These are phyloP conservation scores for Lomographa bimaculata DNA, from an alignment of 2,888 invertebrate species.

Conservation along the genomic window DNA sequence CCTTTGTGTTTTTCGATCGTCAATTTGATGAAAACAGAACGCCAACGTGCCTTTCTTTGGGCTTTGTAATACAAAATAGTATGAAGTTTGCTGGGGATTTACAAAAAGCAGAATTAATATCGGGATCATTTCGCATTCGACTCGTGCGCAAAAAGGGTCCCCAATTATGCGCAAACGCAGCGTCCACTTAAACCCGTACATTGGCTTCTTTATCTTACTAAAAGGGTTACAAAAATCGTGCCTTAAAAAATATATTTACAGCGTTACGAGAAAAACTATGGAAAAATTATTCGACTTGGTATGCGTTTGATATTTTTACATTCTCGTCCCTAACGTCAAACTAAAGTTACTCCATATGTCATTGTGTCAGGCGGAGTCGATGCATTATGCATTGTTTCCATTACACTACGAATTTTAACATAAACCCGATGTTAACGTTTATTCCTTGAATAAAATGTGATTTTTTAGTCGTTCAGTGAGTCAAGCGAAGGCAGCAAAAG, in stretches of 20 bases:
- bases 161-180: constrained; percentile 77
- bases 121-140: constrained; percentile 69
- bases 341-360: constrained; percentile 74
- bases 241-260: constrained; percentile 55
- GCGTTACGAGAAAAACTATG: constrained; percentile 59
- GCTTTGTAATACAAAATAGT: constrained; percentile 47
- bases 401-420: constrained; percentile 81
- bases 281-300: constrained; percentile 58
- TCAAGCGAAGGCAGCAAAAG: constrained; percentile 43
- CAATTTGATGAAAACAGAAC: constrained; percentile 37
- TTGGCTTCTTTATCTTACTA: constrained; percentile 59
- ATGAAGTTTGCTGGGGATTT: constrained; percentile 45
- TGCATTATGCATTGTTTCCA: constrained; percentile 82
- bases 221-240: constrained; percentile 61
- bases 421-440: constrained; percentile 79
- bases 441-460: constrained; percentile 75
- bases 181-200: constrained; percentile 68
- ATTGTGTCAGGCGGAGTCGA: constrained; percentile 69
- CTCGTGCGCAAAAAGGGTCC: constrained; percentile 67
- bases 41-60: constrained; percentile 28
- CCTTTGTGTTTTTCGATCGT: constrained; percentile 33
- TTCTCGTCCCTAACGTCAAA: constrained; percentile 71
- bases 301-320: constrained; percentile 63
- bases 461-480: constrained; percentile 62
- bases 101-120: constrained; percentile 70